Base-by-base conservation (phyloP, 2,113 vertebrate genomes). In the Nothobranchius furzeri region DNA sequence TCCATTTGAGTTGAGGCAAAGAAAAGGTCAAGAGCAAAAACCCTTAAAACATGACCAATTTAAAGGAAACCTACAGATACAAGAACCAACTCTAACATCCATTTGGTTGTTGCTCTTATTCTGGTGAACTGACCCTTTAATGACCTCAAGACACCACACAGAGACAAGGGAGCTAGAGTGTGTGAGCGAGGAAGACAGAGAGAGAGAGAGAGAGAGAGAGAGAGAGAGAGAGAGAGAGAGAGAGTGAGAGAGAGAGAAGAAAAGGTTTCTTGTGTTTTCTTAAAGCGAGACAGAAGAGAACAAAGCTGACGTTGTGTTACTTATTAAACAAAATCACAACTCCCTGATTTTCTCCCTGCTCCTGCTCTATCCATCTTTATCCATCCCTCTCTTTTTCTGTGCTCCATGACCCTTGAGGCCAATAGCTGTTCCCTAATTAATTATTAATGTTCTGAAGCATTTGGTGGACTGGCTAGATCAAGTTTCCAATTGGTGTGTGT, bases 381-480 rank as follows among this genome's bases (percentile, higher is more conserved):
- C 47, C 78, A 75, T 62, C 85, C 79, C 73, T 42, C 64, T 47
- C 63, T 76, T 87, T 76, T 78, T 68, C 70, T 80, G 55, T 90
- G 92, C 85, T 87, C 90, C 90, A 81, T 93, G 92, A 94, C 90
- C 91, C 91, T 85, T 76, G 77, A 84, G 90, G 90, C 89, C 92
- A 93, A 93, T 92, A 94, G 92, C 93, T 92, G 91, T 87, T 91
- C 90, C 76, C 90, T 94, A 92, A 95, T 95, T 94, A 95, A 95
- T 95, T 94, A 96, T 93, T 94, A 90, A 96, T 93, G 92, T 91
- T 91, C 92, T 92, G 90, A 92, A 94, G 92, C 91, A 92, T 92
- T 92, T 91, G 92, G 90, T 88, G 89, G 86, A 87, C 70, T 87
- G 77, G 71, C 79, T 84, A 78, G 90, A 92, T 95, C 83, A 62